Evolutionary conservation across 2,888 invertebrate species (phyloP).

Genomic region (Hirtodrosophila duncani): DNA sequence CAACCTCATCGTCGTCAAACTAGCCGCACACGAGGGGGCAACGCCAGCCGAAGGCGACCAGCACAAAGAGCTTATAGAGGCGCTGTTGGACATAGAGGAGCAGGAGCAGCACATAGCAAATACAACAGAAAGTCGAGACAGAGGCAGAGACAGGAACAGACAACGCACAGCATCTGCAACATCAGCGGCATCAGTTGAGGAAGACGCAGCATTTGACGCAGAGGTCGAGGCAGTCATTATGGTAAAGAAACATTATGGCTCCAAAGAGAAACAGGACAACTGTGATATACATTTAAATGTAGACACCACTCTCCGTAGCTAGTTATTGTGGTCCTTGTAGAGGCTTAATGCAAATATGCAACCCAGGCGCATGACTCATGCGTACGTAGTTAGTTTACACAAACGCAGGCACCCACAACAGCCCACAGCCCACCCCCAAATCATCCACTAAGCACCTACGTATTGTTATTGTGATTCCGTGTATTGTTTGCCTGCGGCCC

Average conservation of each 20-base stretch:
- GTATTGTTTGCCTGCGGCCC: constrained; percentile 22
- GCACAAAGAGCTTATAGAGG: constrained; percentile 11
- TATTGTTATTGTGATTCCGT: constrained; percentile 5
- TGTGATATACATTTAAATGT: too few species aligned
- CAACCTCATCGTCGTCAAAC: constrained; percentile 78
- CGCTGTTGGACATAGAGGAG: constrained; percentile 18
- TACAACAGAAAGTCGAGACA: neutral
- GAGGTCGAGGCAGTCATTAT: constrained; percentile 66
- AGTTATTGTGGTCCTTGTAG: constrained; percentile 3
- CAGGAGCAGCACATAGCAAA: too few species aligned
- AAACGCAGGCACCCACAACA: constrained; percentile 1
- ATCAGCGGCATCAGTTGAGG: constrained; percentile 29
- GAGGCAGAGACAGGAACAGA: constrained; percentile 6
- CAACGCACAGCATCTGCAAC: constrained; percentile 5
- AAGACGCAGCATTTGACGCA: constrained; percentile 60
- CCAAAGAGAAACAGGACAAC: neutral
- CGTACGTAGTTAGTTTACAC: constrained; percentile 32
- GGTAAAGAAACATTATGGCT: constrained; percentile 35
- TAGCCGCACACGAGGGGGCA: constrained; percentile 73
- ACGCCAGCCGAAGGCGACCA: constrained; percentile 13
- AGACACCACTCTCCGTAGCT: too few species aligned
- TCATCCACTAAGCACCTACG: neutral
- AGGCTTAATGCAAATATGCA: constrained; percentile 14
- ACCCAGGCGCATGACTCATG: constrained; percentile 22
- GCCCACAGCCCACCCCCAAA: neutral